phyloP scores from a whole-genome alignment of 2,888 invertebrate genomes.

The Pristionchus fissidentatus region DNA sequence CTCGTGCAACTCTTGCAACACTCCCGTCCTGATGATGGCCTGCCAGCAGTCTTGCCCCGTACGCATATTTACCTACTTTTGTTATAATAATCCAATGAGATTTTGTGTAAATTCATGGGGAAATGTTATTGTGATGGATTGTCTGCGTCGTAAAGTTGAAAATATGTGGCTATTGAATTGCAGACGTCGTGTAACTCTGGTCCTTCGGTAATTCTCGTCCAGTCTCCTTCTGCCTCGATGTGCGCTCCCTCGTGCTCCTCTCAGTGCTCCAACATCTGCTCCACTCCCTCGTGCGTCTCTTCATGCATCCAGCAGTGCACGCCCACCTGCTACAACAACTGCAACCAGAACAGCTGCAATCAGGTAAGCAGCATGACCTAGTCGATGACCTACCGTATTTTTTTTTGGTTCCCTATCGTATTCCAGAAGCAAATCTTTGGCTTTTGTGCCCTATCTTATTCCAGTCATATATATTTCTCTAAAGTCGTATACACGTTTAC shows the following conservation, averaged over 20 bases:
- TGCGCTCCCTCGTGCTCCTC: conserved; percentile 10
- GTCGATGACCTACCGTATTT: not conserved
- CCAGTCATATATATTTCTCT: too few relatives aligned
- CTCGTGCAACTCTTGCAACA: conserved; percentile 24
- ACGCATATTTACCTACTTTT: not conserved
- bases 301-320: conserved; percentile 65
- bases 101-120: not conserved
- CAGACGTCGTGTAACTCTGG: not conserved
- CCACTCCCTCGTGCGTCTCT: conserved; percentile 54
- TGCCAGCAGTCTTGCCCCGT: conserved; percentile 43
- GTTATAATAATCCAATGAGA: not conserved
- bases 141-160: not conserved
- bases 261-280: conserved; percentile 45
- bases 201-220: conserved; percentile 15
- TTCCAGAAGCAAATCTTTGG: not conserved
- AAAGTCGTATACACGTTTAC: not conserved
- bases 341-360: conserved; percentile 59
- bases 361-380: not conserved
- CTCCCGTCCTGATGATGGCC: conserved; percentile 11
- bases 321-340: conserved; percentile 58
- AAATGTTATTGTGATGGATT: not conserved
- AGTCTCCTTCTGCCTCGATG: not conserved
- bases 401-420: not conserved
- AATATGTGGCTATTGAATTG: not conserved
- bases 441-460: not conserved